These are phyloP conservation scores for Gymnoscelis rufifasciata DNA, from an alignment of 2,888 invertebrate species.

Conservation along the genomic window DNA sequence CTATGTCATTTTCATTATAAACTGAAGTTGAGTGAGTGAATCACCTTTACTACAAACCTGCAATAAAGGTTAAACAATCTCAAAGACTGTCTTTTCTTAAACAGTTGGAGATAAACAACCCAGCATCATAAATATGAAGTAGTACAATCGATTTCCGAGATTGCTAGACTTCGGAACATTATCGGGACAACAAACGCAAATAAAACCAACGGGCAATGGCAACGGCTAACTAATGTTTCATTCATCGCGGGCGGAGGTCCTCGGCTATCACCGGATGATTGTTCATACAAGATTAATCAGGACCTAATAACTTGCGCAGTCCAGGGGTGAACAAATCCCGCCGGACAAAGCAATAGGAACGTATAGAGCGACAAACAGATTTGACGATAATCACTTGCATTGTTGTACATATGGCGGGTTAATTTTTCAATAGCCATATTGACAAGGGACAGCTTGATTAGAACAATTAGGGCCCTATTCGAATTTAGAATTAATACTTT, in stretches of 20 bases:
- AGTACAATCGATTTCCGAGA: slow-evolving; percentile 5
- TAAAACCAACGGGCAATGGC: slow-evolving; percentile 27
- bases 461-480: too few relatives aligned
- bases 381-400: slow-evolving; percentile 26
- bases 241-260: slow-evolving; percentile 49
- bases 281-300: slow-evolving; percentile 73
- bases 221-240: slow-evolving; percentile 57
- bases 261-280: slow-evolving; percentile 56
- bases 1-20: too few relatives aligned
- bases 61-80: too few relatives aligned
- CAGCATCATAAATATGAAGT: slow-evolving; percentile 3
- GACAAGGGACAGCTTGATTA: slow-evolving; percentile 8
- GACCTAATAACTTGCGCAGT: slow-evolving; percentile 39
- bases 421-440: slow-evolving; percentile 31
- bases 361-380: slow-evolving; percentile 20
- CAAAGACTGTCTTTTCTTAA: too few relatives aligned
- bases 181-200: slow-evolving; percentile 6
- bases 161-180: slow-evolving; percentile 9
- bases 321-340: slow-evolving; percentile 38
- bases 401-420: slow-evolving; percentile 41
- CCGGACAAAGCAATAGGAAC: slow-evolving; percentile 37
- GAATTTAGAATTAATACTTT: too few relatives aligned
- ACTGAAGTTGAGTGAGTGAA: too few relatives aligned
- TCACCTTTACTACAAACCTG: too few relatives aligned
- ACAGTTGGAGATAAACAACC: neutral